Conservation (phyloP, 2,888 invertebrate genomes). For the Orthosia incerta region DNA sequence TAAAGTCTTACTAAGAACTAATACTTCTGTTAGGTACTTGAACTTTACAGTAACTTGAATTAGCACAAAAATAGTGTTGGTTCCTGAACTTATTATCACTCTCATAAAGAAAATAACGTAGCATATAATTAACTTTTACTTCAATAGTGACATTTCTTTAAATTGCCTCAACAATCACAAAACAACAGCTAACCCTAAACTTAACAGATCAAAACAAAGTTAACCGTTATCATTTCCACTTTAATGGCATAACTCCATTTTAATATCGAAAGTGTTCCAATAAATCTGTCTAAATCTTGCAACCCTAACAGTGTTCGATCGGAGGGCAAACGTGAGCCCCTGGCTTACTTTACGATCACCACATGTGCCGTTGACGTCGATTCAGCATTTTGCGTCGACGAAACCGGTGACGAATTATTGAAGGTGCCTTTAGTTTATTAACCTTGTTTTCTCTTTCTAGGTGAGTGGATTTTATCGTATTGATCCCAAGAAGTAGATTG, state of each 20-base stretch:
- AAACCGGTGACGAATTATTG: conserved; percentile 68
- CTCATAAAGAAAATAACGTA: not conserved
- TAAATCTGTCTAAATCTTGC: conserved; percentile 46
- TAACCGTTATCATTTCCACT: conserved; percentile 52
- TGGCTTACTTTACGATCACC: conserved; percentile 71
- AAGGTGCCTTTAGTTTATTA: conserved; percentile 70
- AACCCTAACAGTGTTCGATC: conserved; percentile 62
- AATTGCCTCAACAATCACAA: conserved; percentile 13
- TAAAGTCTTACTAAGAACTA: no score
- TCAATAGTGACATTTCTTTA: not conserved
- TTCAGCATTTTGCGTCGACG: conserved; percentile 61
- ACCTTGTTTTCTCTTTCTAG: conserved; percentile 67
- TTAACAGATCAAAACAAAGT: conserved; percentile 52
- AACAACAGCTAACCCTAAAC: conserved; percentile 27
- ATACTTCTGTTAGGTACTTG: no score
- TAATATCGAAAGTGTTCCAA: conserved; percentile 56
- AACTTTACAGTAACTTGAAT: no score
- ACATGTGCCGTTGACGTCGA: conserved; percentile 70
- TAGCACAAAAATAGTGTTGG: no score
- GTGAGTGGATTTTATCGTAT: conserved; percentile 57
- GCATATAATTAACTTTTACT: not conserved
- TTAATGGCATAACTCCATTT: conserved; percentile 56
- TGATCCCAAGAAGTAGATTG: conserved; percentile 39
- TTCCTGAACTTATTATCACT: not conserved
- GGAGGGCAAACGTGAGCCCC: conserved; percentile 56